Base-by-base conservation (phyloP, 2,113 vertebrate genomes). In the Turdus rufiventris region DNA sequence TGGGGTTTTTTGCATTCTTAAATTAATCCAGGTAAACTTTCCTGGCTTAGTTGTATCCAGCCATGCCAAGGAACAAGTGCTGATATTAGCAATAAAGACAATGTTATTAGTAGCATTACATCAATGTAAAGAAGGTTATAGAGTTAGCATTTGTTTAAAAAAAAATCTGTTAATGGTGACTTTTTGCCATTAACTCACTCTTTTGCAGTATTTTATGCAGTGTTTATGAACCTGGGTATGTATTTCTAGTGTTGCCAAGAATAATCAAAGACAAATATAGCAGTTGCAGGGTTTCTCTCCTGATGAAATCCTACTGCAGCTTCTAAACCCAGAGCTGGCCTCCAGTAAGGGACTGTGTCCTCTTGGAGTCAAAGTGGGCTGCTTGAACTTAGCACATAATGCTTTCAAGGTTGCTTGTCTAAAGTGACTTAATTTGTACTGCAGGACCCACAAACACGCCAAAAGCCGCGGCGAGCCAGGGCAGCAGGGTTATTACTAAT, bases 401-500 rank as follows among this genome's bases (percentile, higher is more conserved):
- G 93, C 94, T 97, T 97, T 94, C 94, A 86, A 96, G 94, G 96
- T 63, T 95, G 92, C 88, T 97, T 97, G 94, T 97, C 97, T 97
- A 88, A 97, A 97, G 97, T 97, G 96, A 95, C 97, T 97, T 97
- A 97, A 97, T 98, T 98, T 98, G 97, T 94, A 93, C 97, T 88
- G 96, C 88, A 97, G 95, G 88, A 95, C 96, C 94, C 96, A 82
- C 96, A 96, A 95, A 97, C 50, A 74, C 29, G 48, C 95, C 96
- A 93, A 97, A 97, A 97, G 95, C 97, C 28, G 60, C 88, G 58
- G 96, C 4, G 67, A 98, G 94, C 96, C 94, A 61, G 97, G 97
- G 97, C 97, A 98, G 97, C 96, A 97, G 97, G 97, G 97, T 97
- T 98, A 98, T 98, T 98, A 97, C 98, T 98, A 98, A 98, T 98